Conservation (phyloP, 92 coral and sea anemone genomes). For the Epizoanthus stellaris region DNA sequence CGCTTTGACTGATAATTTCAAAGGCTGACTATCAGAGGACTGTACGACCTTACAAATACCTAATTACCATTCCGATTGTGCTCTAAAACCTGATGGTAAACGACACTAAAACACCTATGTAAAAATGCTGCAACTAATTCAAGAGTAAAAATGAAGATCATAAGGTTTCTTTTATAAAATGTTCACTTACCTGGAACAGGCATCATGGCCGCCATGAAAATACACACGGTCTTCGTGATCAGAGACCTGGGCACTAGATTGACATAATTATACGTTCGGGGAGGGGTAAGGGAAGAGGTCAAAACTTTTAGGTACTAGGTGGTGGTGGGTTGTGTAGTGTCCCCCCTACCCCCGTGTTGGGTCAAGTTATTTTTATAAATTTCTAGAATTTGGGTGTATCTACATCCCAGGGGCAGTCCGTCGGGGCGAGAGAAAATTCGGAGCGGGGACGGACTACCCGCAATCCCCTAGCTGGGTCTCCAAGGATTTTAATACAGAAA, state of each 20-base stretch:
- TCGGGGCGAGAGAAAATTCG: too few species aligned
- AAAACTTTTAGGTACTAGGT: too few species aligned
- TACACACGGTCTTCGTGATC: neutral
- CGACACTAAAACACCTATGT: neutral
- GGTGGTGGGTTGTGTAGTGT: too few species aligned
- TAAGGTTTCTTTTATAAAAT: neutral
- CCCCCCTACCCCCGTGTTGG: too few species aligned
- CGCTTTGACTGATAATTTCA: too few species aligned
- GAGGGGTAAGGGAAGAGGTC: neutral
- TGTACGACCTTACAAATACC: neutral
- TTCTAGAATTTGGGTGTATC: too few species aligned
- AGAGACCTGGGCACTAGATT: constrained; percentile 20
- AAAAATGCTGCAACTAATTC: neutral
- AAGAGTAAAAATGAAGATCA: neutral
- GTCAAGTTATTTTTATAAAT: too few species aligned
- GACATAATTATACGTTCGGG: constrained; percentile 1
- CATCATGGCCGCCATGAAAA: constrained; percentile 94
- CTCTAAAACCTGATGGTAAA: neutral
- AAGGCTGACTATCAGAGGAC: too few species aligned
- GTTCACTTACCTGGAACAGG: constrained; percentile 80
- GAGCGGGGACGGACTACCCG: too few species aligned
- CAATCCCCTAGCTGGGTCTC: too few species aligned
- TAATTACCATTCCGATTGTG: neutral
- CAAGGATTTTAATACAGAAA: too few species aligned
- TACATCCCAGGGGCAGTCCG: too few species aligned